These are phyloP conservation scores for Strigamia crassipes DNA, from an alignment of 2,888 invertebrate genomes.

Conservation along the genomic window DNA sequence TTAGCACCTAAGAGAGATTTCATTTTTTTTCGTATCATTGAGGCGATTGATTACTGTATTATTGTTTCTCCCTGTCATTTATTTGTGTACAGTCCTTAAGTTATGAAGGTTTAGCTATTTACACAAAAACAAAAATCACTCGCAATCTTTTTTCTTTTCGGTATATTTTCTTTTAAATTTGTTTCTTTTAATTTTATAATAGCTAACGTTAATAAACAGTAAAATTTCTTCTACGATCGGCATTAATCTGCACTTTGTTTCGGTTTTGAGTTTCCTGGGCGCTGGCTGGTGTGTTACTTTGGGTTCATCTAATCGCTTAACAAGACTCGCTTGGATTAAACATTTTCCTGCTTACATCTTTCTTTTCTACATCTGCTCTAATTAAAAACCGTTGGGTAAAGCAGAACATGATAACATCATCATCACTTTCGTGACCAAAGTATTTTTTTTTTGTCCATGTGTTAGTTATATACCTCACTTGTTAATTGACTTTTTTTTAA, in stretches of 20 bases:
- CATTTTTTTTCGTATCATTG: constrained; percentile 31
- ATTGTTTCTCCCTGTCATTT: not conserved
- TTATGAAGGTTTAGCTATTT: constrained; percentile 40
- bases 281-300: not conserved
- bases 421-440: constrained; percentile 36
- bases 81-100: constrained; percentile 37
- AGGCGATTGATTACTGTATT: constrained; percentile 36
- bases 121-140: not conserved
- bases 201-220: constrained; percentile 32
- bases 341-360: not conserved
- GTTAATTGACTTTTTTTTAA: constrained; percentile 26
- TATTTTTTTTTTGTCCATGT: constrained; percentile 39
- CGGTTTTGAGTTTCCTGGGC: not conserved
- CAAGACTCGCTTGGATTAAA: not conserved
- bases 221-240: constrained; percentile 22
- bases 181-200: constrained; percentile 19
- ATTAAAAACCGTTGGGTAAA: constrained; percentile 15
- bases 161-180: not conserved
- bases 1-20: constrained; percentile 31
- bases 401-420: not conserved
- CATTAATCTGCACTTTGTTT: not conserved
- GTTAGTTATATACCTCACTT: constrained; percentile 36
- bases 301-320: not conserved
- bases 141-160: not conserved
- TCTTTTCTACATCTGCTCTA: not conserved